A percentile compares a stretch with the other conserved stretches of the same genome.
Conservation (phyloP, 2,113 vertebrate genomes). For the Aldabrachelys gigantea region DNA sequence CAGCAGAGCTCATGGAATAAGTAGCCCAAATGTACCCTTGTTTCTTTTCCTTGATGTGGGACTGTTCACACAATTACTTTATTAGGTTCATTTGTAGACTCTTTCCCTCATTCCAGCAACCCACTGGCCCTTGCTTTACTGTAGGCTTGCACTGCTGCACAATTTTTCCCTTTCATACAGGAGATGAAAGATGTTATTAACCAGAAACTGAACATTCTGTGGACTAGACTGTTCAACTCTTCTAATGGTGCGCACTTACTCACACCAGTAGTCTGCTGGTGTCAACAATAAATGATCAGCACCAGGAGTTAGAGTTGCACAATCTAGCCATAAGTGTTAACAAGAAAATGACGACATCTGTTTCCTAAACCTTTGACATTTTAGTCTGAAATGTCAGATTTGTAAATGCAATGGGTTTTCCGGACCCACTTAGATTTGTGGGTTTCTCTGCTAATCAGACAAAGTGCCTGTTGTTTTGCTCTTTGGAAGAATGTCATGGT, state of each 20-base stretch:
- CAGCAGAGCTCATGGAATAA: background rate
- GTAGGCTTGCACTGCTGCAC: constrained; percentile 41
- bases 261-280: constrained; percentile 36
- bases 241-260: constrained; percentile 66
- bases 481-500: constrained; percentile 13
- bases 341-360: constrained; percentile 36
- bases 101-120: background rate
- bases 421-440: constrained; percentile 27
- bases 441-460: constrained; percentile 50
- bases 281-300: constrained; percentile 48
- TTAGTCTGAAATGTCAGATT: constrained; percentile 71
- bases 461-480: constrained; percentile 45
- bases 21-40: background rate
- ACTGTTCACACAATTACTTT: background rate
- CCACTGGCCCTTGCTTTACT: background rate
- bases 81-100: background rate
- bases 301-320: constrained; percentile 37
- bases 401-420: constrained; percentile 62
- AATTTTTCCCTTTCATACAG: constrained; percentile 69
- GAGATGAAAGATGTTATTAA: constrained; percentile 77
- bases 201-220: constrained; percentile 72
- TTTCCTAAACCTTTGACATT: constrained; percentile 60
- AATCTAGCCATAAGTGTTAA: constrained; percentile 39
- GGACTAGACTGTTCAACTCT: constrained; percentile 73
- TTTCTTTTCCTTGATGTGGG: background rate